A percentile compares a stretch with the other conserved stretches of the same genome.
These are phyloP conservation scores for Callithrix jacchus DNA, from an alignment of 2,113 vertebrate species.

Conservation along the genomic window DNA sequence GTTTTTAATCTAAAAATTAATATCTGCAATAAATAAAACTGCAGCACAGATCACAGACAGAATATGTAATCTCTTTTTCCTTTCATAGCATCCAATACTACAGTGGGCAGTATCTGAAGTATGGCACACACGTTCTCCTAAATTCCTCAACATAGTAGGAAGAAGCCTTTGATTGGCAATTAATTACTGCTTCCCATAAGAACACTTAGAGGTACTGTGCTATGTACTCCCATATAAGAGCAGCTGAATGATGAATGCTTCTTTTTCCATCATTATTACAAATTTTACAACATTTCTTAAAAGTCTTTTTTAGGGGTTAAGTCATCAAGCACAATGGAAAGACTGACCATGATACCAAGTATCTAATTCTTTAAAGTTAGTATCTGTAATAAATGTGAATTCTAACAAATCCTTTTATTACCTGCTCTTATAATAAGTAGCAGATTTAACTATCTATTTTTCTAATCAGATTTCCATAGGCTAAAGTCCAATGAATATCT, in stretches of 20 bases:
- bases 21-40: neutral
- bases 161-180: neutral
- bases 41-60: neutral
- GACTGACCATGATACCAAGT: neutral
- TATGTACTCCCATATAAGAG: neutral
- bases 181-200: neutral
- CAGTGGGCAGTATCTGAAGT: neutral
- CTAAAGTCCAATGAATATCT: conserved; percentile 45
- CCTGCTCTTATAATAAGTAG: neutral
- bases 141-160: neutral
- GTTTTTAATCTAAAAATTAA: neutral
- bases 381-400: conserved; percentile 42
- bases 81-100: neutral
- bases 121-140: neutral
- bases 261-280: neutral
- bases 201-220: neutral
- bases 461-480: conserved; percentile 40
- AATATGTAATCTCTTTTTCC: neutral
- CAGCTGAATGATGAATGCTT: neutral
- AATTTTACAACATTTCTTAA: neutral
- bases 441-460: conserved; percentile 56
- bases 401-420: conserved; percentile 26
- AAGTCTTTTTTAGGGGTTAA: neutral
- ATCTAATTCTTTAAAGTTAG: conserved; percentile 21
- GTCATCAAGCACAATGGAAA: neutral